Base-by-base conservation (phyloP, 1,140 invertebrate species). In the Bombus impatiens region DNA sequence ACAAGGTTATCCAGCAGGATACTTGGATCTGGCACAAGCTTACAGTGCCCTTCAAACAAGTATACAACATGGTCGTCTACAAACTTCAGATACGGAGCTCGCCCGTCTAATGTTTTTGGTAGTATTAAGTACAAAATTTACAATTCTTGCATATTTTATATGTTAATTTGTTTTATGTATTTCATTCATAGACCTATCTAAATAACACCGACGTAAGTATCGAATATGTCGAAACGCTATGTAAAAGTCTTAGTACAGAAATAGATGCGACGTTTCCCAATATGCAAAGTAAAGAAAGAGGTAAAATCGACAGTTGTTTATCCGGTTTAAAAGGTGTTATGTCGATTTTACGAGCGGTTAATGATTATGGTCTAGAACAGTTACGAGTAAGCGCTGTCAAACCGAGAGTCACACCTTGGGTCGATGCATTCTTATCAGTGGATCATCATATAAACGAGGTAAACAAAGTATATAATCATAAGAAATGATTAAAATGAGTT, bases 161-260 rank as follows among this genome's bases (percentile, higher is more conserved):
- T n/a, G 47, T 53, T 65, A 22, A 44, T 71, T 57, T 18, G 28
- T 72, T 28, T 40, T 35, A 57, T 22, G 1, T 59, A 79, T 72
- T 67, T 72, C 35, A 53, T 65, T 70, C 77, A 40, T 93, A 98
- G 97, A 97, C 97, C n/a, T 97, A 98, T 92, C 94, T 99, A 82
- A 99, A 99, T 93, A 99, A 99, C 95, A 97, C 98, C n/a, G 98
- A 99, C 94, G 96, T 97, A 12, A 98, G 98, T 86, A 97, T 97
- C 88, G 98, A 99, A 94, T 99, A 98, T 94, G 96, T 98, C 18
- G 98, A 98, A 90, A 97, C 97, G 0, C 94, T 99, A 12, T 97
- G 96, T 91, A 96, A 96, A 89, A 97, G 96, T 84, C 96, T 99
- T 89, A 96, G 97, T 87, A 96, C 95, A n/a, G 97, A 98, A 93